Base-by-base conservation (phyloP, 2,113 vertebrate genomes). In the Brevimyrus niger region DNA sequence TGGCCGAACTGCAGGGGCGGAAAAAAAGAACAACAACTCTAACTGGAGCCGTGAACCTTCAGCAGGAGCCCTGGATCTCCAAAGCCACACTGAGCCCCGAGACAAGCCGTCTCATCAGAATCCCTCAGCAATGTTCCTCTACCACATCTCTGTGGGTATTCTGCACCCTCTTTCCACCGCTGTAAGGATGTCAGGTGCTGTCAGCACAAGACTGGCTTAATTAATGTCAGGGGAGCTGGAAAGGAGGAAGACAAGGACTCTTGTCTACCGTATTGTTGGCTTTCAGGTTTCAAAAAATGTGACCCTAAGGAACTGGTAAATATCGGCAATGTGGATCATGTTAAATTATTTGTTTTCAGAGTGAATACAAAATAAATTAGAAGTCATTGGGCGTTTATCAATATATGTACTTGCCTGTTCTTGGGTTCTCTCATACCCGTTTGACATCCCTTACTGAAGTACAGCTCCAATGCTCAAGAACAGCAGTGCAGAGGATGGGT, bases 1-100 rank as follows among this genome's bases (percentile, higher is more conserved):
- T 99, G 8, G 98, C 98, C 27, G 98, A 99, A 90, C 98, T 99
- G 90, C 19, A 69, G 3, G 69, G 27, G 27, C 15, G 4, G 42
- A 0, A 11, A 15, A 44, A 47, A 8, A 11, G 3, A 83, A n/a
- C 9, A 15, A 15, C 73, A 38, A 76, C 73, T 38, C 35, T 80
- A 80, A n/a, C 23, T 7, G 9, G 55, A 61, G 21, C 73, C 31
- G 6, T 38, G 17, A 80, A 82, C 38, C 76, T 82, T 82, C n/a
- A 69, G 61, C 61, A 13, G 61, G 27, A 69, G 61, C 61, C 61
- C 61, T 31, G 61, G n/a, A 65, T 69, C 27, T 31, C n/a, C n/a
- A 31, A 27, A 69, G 61, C 10, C 10, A 69, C 61, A 69, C n/a
- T 31, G 61, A 31, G 61, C 61, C 61, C n/a, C 3, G 3, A 69